phyloP scores from a whole-genome alignment of 2,797 vertebrate genomes.

The Heliangelus exortis region DNA sequence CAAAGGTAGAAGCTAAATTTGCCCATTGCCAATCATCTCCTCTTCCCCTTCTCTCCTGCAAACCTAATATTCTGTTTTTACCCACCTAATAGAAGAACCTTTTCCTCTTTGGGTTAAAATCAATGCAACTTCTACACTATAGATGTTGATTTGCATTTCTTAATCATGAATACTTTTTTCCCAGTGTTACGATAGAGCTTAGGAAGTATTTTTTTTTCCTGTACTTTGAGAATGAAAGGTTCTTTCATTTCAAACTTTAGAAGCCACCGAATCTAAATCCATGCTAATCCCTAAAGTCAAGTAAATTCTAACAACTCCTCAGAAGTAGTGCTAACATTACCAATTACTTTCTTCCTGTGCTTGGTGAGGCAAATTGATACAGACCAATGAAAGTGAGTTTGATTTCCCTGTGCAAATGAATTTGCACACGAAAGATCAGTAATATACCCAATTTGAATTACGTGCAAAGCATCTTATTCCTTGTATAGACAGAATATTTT shows the following conservation, averaged over 20 bases:
- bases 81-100: neutral
- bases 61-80: neutral
- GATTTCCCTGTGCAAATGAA: constrained; percentile 11
- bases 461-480: neutral
- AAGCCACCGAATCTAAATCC: constrained; percentile 20
- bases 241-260: constrained; percentile 7
- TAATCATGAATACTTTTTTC: neutral
- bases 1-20: constrained; percentile 4
- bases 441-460: neutral
- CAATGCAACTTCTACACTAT: neutral
- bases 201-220: neutral
- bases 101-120: neutral
- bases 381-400: neutral
- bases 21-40: neutral
- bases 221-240: neutral
- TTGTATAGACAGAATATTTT: neutral
- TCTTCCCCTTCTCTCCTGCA: neutral
- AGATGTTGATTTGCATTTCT: neutral
- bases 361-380: constrained; percentile 32
- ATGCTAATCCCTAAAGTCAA: constrained; percentile 8
- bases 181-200: neutral
- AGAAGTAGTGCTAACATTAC: neutral
- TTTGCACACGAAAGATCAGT: neutral
- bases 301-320: constrained; percentile 21
- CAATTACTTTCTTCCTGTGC: constrained; percentile 29